A percentile compares a stretch with the other conserved stretches of the same genome.
These are phyloP conservation scores for Euleptes europaea DNA, from an alignment of 2,113 vertebrate species.

Conservation along the genomic window DNA sequence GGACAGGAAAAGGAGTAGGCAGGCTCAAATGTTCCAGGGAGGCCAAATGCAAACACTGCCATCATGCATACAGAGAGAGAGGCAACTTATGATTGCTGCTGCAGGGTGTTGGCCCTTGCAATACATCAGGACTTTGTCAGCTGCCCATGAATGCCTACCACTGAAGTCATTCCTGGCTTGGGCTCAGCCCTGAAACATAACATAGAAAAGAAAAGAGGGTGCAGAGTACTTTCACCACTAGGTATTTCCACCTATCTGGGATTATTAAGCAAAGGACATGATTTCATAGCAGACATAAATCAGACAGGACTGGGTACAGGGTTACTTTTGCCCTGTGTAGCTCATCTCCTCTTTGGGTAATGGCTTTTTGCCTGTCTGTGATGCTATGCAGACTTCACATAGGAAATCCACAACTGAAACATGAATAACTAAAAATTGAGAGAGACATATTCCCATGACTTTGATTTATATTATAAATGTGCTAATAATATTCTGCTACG, in stretches of 20 bases:
- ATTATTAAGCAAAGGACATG: not conserved
- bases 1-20: too few species aligned
- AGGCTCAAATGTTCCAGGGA: too few species aligned
- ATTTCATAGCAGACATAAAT: not conserved
- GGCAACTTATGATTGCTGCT: too few species aligned
- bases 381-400: not conserved
- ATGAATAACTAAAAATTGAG: constrained; percentile 2
- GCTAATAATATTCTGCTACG: constrained; percentile 18
- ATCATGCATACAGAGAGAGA: too few species aligned
- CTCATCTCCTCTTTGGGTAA: not conserved
- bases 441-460: constrained; percentile 23
- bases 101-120: too few species aligned
- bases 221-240: not conserved
- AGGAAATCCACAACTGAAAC: not conserved
- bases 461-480: constrained; percentile 24
- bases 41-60: too few species aligned
- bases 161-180: too few species aligned
- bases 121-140: too few species aligned
- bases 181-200: not conserved
- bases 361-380: not conserved
- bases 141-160: too few species aligned
- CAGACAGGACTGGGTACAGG: not conserved
- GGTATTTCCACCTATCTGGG: not conserved
- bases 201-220: not conserved
- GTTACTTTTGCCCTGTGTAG: not conserved